Evolutionary conservation across 2,113 vertebrate genomes (phyloP), one percentile per base, ranked within the genome.

Genomic region (Antechinus flavipes): DNA sequence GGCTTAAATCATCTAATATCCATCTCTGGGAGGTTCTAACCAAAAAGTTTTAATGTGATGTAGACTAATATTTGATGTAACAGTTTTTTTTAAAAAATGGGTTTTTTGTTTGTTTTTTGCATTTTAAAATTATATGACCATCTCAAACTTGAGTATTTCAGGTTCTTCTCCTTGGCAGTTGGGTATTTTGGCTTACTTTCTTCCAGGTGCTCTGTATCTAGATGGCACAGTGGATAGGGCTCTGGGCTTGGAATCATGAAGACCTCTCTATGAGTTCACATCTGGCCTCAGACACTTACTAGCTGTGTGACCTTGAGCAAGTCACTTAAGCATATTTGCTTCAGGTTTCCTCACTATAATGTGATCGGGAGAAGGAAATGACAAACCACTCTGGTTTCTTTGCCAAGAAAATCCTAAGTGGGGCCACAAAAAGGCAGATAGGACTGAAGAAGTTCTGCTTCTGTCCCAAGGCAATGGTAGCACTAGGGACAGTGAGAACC

Each of bases 131-230:
- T 93, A 95, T 35, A 46, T 61, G 27, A 55, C 6, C 52, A 10
- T 58, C 54, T 89, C 54, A 53, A 91, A 42, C 3, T 16, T 50
- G 52, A 55, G 19, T 56, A 2, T 89, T 56, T 8, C 10, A 12
- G 35, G 54, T 47, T 84, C n/a, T 49, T 42, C 90, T 58, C 53
- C 23, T 50, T 96, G 95, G 91, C 91, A 92, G 92, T 89, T 92
- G 91, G 93, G 90, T 90, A 90, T 76, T 58, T 97, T 97, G 55
- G 91, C 97, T 97, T 93, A 97, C 97, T 93, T 97, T 96, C 94
- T 95, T 94, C 49, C 53, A 93, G 90, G 46, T 92, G 35, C 91
- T 94, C 95, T 54, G 0, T 10, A 16, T 30, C 30, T 35, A 6
- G 61, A 11, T 35, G 30, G 11, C 22, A 16, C 30, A n/a, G 4